Conservation (phyloP, 2,888 invertebrate species). For the Tinea semifulvella region DNA sequence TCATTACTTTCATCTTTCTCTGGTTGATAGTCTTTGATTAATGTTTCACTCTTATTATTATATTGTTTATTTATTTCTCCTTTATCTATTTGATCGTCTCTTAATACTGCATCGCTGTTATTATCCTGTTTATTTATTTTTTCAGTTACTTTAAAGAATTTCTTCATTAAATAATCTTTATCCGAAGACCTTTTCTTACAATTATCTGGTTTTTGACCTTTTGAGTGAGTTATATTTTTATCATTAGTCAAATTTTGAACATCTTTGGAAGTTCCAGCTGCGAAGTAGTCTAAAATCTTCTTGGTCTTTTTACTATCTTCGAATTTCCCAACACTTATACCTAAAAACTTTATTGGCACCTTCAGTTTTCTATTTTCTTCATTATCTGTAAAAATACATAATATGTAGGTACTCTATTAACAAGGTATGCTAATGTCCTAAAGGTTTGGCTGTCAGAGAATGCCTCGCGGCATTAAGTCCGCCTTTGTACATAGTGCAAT, state of each 20-base stretch:
- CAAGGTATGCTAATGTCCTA: too few relatives aligned
- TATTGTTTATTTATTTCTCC: slow-evolving; percentile 23
- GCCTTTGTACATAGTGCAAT: too few relatives aligned
- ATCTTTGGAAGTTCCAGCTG: slow-evolving; percentile 41
- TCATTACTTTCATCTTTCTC: slow-evolving; percentile 13
- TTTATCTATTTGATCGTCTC: slow-evolving; percentile 19
- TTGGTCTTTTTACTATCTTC: slow-evolving; percentile 67
- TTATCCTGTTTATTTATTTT: slow-evolving; percentile 16
- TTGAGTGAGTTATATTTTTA: slow-evolving; percentile 33
- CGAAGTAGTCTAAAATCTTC: slow-evolving; percentile 68
- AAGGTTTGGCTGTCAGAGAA: too few relatives aligned
- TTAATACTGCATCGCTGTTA: neutral
- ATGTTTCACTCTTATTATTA: too few relatives aligned
- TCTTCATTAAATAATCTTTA: slow-evolving; percentile 40
- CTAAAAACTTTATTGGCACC: slow-evolving; percentile 73
- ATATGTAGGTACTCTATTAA: slow-evolving; percentile 8
- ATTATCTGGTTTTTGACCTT: slow-evolving; percentile 24
- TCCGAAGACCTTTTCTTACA: slow-evolving; percentile 23
- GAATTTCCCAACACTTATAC: slow-evolving; percentile 84
- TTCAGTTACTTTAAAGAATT: slow-evolving; percentile 30
- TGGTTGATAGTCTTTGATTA: slow-evolving; percentile 13
- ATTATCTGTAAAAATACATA: slow-evolving; percentile 33
- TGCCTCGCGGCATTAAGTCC: too few relatives aligned
- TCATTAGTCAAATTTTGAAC: slow-evolving; percentile 18
- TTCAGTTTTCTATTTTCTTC: slow-evolving; percentile 43